Percentiles rank a stretch among this genome's conserved stretches.
Conservation (phyloP, 2,113 vertebrate species). For the Pygathrix nemaeus region DNA sequence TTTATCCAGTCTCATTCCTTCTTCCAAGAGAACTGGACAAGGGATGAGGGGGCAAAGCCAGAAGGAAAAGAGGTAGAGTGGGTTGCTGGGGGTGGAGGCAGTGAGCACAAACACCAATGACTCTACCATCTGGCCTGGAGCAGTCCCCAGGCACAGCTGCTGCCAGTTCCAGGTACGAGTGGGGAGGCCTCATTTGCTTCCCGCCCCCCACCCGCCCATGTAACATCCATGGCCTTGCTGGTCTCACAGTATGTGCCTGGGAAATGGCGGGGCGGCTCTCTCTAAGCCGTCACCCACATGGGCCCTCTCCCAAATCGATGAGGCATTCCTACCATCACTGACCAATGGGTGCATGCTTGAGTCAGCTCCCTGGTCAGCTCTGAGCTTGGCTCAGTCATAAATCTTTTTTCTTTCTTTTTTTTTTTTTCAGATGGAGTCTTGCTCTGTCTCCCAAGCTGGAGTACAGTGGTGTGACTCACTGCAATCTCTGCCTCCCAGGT, state of each 20-base stretch:
- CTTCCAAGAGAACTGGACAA: neutral
- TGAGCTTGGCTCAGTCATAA: neutral
- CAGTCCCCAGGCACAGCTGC: neutral
- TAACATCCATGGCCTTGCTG: accelerated
- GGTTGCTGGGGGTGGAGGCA: neutral
- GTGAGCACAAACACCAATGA: neutral
- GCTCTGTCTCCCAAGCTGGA: too few relatives aligned
- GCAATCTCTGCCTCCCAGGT: too few relatives aligned
- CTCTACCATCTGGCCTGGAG: neutral
- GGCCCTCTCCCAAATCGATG: neutral
- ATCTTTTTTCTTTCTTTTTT: too few relatives aligned
- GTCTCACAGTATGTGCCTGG: neutral
- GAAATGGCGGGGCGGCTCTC: neutral
- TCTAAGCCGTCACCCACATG: neutral
- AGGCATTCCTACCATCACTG: neutral
- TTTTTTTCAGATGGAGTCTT: too few relatives aligned
- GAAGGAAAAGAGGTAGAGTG: neutral
- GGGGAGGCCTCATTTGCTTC: neutral
- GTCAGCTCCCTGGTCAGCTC: neutral
- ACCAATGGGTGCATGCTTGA: neutral
- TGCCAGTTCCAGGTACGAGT: neutral
- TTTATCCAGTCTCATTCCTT: neutral
- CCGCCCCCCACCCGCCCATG: too few relatives aligned
- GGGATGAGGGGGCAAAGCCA: neutral
- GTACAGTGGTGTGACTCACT: too few relatives aligned